Evolutionary conservation across 2,113 vertebrate species (phyloP).

Genomic region (Orientallactaga bullata): DNA sequence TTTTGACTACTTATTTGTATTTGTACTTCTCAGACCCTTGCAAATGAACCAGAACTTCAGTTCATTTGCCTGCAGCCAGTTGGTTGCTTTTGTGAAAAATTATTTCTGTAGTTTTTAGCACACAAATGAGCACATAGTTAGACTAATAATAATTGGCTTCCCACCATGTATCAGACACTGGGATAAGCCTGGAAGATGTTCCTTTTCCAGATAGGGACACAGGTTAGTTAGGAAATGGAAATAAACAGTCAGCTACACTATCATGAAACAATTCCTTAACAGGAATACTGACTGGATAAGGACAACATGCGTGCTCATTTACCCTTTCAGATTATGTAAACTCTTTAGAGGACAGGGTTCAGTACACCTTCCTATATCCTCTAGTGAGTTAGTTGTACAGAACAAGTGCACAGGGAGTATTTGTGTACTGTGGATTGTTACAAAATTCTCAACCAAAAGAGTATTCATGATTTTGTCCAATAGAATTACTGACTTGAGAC

Average conservation of each 20-base stretch:
- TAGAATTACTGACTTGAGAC: slow-evolving; percentile 36
- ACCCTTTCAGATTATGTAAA: background rate
- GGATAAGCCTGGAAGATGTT: background rate
- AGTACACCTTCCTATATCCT: background rate
- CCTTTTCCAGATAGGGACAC: background rate
- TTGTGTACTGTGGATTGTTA: slow-evolving; percentile 6
- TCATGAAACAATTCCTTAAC: background rate
- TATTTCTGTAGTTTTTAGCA: slow-evolving; percentile 21
- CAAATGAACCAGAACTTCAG: background rate
- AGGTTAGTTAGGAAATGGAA: slow-evolving; percentile 30
- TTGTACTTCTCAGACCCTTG: slow-evolving; percentile 28
- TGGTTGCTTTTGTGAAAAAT: slow-evolving; percentile 43
- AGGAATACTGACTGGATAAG: background rate
- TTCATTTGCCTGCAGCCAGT: slow-evolving; percentile 4
- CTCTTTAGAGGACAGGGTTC: background rate
- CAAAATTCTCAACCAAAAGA: slow-evolving; percentile 4
- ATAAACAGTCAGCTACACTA: background rate
- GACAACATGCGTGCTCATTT: slow-evolving; percentile 10
- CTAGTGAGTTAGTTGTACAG: background rate
- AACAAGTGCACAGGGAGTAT: background rate
- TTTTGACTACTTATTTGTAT: slow-evolving; percentile 28
- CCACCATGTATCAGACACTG: background rate
- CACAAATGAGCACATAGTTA: slow-evolving; percentile 2
- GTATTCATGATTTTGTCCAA: background rate
- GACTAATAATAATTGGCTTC: slow-evolving; percentile 40